Conservation (phyloP, 2,888 invertebrate genomes). For the Trissonchulus sp. region DNA sequence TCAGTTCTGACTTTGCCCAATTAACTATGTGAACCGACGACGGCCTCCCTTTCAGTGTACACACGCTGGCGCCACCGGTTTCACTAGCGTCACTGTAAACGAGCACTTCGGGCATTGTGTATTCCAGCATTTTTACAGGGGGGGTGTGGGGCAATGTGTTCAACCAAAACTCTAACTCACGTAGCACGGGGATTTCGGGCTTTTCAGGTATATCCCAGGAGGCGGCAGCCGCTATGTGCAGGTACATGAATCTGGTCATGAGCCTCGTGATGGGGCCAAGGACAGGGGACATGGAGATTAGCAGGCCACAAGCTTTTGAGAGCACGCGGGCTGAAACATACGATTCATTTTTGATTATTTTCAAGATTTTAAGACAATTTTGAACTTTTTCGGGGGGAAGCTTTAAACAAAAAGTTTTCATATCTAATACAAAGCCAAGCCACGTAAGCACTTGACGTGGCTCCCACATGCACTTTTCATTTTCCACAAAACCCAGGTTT, state of each 20-base stretch:
- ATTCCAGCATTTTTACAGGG: neutral
- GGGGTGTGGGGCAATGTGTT: neutral
- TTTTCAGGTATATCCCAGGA: neutral
- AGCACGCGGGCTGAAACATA: neutral
- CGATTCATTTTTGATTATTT: neutral
- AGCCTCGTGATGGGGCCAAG: neutral
- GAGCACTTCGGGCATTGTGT: neutral
- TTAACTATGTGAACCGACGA: neutral
- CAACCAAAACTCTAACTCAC: neutral
- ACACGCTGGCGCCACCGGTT: neutral
- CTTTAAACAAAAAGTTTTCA: neutral
- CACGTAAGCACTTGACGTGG: neutral
- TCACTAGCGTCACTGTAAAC: neutral
- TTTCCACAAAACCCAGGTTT: constrained; percentile 14
- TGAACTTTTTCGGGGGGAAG: neutral
- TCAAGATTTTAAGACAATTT: neutral
- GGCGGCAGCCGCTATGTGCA: neutral
- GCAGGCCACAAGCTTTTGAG: neutral
- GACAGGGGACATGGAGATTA: neutral
- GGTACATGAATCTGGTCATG: neutral
- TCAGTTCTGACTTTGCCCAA: neutral
- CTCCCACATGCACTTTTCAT: neutral
- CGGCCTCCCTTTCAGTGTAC: neutral
- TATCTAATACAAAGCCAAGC: constrained; percentile 6
- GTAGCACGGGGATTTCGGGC: neutral